Evolutionary conservation across 2,797 vertebrate species (phyloP).

Genomic region (Hyperoplus lanceolatus): DNA sequence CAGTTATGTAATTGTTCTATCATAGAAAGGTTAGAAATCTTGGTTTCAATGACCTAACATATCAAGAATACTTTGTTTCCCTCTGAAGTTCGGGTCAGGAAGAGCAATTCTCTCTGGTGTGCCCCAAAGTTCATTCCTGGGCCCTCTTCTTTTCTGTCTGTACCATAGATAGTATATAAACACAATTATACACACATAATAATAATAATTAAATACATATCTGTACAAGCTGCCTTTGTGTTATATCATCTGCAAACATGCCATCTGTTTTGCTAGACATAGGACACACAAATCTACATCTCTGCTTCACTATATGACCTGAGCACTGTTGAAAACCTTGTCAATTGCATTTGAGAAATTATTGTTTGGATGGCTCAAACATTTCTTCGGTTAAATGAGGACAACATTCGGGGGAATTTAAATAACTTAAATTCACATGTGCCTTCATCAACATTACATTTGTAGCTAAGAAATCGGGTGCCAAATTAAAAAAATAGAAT

Average conservation of each 20-base stretch:
- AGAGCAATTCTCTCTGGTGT: slow-evolving; percentile 17
- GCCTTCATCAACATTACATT: too few relatives aligned
- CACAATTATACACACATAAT: too few relatives aligned
- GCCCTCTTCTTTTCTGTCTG: slow-evolving; percentile 15
- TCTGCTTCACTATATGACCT: neutral
- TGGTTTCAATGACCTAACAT: neutral
- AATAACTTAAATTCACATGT: neutral
- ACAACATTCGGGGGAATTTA: neutral
- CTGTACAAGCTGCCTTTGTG: neutral
- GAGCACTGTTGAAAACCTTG: neutral
- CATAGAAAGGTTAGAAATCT: neutral
- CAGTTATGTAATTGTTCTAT: neutral
- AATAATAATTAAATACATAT: neutral
- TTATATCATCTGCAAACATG: neutral
- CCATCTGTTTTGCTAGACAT: neutral
- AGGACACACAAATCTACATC: slow-evolving; percentile 3
- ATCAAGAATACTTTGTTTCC: neutral
- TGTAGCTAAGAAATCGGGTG: neutral
- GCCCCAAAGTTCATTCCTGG: slow-evolving; percentile 14
- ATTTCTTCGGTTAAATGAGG: neutral
- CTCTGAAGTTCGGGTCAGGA: neutral
- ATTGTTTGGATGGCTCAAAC: neutral
- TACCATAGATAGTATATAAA: too few relatives aligned
- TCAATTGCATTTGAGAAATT: neutral
- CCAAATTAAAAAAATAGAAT: neutral